These are phyloP conservation scores for Varanus salvator DNA, from an alignment of 2,113 vertebrate genomes.

Conservation along the genomic window DNA sequence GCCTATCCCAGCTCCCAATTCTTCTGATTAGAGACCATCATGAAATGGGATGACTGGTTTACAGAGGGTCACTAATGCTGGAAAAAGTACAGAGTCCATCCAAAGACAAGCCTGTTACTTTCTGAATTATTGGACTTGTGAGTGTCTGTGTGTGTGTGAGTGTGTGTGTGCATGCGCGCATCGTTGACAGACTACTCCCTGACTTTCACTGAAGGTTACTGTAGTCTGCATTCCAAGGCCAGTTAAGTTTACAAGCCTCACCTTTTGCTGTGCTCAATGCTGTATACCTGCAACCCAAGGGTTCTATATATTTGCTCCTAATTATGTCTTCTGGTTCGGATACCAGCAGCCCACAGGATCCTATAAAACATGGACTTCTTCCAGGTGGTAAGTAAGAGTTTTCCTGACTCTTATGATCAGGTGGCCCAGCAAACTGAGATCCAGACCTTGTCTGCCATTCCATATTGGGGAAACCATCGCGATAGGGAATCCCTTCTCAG, in stretches of 20 bases:
- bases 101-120: constrained; percentile 74
- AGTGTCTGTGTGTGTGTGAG: background rate
- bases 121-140: constrained; percentile 76
- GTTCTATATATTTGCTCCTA: constrained; percentile 57
- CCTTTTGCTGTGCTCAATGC: constrained; percentile 73
- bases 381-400: constrained; percentile 78
- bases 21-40: constrained; percentile 81
- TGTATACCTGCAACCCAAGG: constrained; percentile 70
- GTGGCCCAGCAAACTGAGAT: background rate
- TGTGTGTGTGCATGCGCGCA: background rate
- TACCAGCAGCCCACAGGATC: constrained; percentile 69
- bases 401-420: constrained; percentile 56
- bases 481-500: background rate
- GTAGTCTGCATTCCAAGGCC: constrained; percentile 68
- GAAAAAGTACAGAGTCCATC: constrained; percentile 83
- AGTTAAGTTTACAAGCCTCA: constrained; percentile 73
- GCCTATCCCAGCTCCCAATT: constrained; percentile 80
- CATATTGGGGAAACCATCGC: constrained; percentile 17
- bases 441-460: constrained; percentile 11
- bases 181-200: constrained; percentile 67
- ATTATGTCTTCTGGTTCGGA: constrained; percentile 81
- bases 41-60: constrained; percentile 80
- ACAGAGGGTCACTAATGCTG: constrained; percentile 79
- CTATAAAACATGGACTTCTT: constrained; percentile 75
- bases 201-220: constrained; percentile 78